Evolutionary conservation across 2,113 vertebrate species (phyloP).

Genomic region (Tympanuchus pallidicinctus): DNA sequence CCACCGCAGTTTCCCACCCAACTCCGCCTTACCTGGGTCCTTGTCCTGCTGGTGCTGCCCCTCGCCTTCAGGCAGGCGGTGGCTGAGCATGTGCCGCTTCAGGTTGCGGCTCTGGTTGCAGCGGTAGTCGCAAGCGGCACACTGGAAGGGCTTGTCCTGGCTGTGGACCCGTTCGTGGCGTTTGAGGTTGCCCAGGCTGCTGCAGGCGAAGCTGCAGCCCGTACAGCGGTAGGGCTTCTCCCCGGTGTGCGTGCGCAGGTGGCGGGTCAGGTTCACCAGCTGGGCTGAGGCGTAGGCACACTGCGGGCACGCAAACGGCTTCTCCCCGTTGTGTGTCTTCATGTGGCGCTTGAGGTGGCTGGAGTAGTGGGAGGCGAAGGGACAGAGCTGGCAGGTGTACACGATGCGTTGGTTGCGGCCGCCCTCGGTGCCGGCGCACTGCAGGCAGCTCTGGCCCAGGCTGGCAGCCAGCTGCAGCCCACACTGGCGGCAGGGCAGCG

Average conservation of each 20-base stretch:
- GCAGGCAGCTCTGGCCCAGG: conserved; percentile 75
- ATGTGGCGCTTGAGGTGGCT: conserved; percentile 98
- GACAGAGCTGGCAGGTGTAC: conserved; percentile 92
- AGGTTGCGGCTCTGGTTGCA: conserved; percentile 74
- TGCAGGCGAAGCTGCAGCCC: conserved; percentile 93
- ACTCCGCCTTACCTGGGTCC: conserved; percentile 40
- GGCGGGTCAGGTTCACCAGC: conserved; percentile 96
- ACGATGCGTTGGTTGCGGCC: conserved; percentile 79
- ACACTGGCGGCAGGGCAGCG: conserved; percentile 87
- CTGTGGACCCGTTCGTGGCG: conserved; percentile 93
- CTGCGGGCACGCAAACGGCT: conserved; percentile 92
- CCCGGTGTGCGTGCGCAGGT: conserved; percentile 95
- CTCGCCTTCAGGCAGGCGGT: conserved; percentile 69
- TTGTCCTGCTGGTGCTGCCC: neutral
- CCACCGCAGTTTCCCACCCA: neutral
- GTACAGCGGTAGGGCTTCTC: conserved; percentile 97
- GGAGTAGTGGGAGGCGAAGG: conserved; percentile 95
- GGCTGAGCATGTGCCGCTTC: conserved; percentile 76
- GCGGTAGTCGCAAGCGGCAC: conserved; percentile 74
- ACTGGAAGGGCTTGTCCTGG: conserved; percentile 79
- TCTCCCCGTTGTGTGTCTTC: conserved; percentile 99
- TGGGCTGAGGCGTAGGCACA: conserved; percentile 95
- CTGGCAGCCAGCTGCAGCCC: conserved; percentile 83
- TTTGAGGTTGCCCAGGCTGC: conserved; percentile 96
- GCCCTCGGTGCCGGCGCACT: conserved; percentile 64